Conservation (phyloP, 2,888 invertebrate species). For the Mechanitis messenoides region DNA sequence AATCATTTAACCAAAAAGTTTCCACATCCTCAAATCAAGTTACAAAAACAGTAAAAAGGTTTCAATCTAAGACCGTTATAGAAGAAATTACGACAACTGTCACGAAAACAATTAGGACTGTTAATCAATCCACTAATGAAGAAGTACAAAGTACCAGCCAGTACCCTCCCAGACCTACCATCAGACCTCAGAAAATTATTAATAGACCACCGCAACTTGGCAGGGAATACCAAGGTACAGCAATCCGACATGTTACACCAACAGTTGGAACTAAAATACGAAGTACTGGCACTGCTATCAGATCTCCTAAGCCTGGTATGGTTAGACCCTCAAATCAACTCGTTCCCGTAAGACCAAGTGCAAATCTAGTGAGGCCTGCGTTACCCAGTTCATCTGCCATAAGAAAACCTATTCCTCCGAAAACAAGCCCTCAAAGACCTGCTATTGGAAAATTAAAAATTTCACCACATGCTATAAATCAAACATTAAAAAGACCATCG, state of each 20-base stretch:
- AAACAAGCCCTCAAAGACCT: slow-evolving; percentile 31
- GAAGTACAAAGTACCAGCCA: slow-evolving; percentile 48
- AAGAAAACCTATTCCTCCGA: slow-evolving; percentile 38
- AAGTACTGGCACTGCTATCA: slow-evolving; percentile 34
- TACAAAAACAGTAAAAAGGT: slow-evolving; percentile 64
- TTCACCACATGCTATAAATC: slow-evolving; percentile 45
- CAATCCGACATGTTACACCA: slow-evolving; percentile 48
- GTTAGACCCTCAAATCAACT: slow-evolving; percentile 44
- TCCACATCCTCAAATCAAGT: slow-evolving; percentile 46
- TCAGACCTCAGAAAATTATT: slow-evolving; percentile 42
- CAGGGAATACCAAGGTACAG: slow-evolving; percentile 47
- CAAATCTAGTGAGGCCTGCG: slow-evolving; percentile 38
- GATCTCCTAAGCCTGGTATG: slow-evolving; percentile 33
- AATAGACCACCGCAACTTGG: slow-evolving; percentile 37
- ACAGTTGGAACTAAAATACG: slow-evolving; percentile 41
- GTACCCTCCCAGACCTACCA: slow-evolving; percentile 32
- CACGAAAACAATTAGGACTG: slow-evolving; percentile 67
- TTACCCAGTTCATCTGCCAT: slow-evolving; percentile 42
- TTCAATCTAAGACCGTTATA: slow-evolving; percentile 64
- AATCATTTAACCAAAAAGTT: slow-evolving; percentile 40
- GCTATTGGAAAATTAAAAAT: slow-evolving; percentile 50
- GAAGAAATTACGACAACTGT: slow-evolving; percentile 71
- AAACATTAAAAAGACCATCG: slow-evolving; percentile 43
- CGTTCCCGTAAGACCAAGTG: slow-evolving; percentile 42
- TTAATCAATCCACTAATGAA: slow-evolving; percentile 61